phyloP scores from a whole-genome alignment of 2,113 vertebrate species.

The Nanorana parkeri region DNA sequence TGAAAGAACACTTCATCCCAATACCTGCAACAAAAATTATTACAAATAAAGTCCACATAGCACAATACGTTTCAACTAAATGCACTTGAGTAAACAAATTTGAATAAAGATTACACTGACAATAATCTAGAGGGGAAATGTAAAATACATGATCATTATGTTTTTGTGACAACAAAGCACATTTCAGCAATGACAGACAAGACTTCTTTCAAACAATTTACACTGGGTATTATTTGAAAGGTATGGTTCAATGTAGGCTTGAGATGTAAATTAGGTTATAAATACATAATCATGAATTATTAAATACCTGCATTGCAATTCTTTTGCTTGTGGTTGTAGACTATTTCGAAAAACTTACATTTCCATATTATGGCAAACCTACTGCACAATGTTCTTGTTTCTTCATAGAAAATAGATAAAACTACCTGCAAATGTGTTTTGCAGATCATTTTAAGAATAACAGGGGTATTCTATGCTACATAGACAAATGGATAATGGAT shows the following conservation, averaged over 20 bases:
- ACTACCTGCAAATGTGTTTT: too few species aligned
- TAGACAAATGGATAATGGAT: too few species aligned
- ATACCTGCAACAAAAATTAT: background rate
- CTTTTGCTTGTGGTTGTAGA: too few species aligned
- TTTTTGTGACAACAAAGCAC: conserved; percentile 12
- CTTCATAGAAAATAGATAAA: too few species aligned
- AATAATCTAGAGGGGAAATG: conserved; percentile 15
- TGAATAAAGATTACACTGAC: conserved; percentile 2
- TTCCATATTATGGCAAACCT: too few species aligned
- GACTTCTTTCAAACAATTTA: background rate
- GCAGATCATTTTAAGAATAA: too few species aligned
- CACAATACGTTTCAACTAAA: conserved; percentile 37
- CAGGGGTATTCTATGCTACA: too few species aligned
- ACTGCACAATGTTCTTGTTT: too few species aligned
- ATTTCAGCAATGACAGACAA: background rate
- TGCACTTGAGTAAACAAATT: conserved; percentile 6
- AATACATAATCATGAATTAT: background rate
- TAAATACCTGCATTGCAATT: too few species aligned
- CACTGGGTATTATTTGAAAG: background rate
- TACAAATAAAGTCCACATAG: conserved; percentile 27
- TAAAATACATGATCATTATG: background rate
- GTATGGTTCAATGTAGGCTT: background rate
- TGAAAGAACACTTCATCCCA: conserved; percentile 7
- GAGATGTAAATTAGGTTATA: background rate
- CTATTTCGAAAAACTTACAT: too few species aligned